Evolutionary conservation across 2,113 vertebrate genomes (phyloP).

Genomic region (Todiramphus chloris): DNA sequence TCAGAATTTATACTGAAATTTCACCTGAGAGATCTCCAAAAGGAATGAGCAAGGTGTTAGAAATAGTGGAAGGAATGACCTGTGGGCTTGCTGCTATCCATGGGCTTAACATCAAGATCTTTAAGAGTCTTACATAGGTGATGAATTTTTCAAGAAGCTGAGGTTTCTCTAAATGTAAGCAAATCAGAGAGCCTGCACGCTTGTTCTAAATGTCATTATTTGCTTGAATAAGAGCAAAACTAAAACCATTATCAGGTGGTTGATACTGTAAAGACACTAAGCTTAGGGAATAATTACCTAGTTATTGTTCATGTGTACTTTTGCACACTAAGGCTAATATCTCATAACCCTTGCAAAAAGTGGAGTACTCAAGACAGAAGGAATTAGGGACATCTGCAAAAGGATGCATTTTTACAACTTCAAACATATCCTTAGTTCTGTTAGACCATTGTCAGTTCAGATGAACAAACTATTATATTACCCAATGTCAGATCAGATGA

Average conservation of each 20-base stretch:
- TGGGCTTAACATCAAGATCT: background rate
- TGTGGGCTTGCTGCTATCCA: fast-evolving
- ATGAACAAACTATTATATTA: background rate
- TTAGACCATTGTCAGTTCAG: background rate
- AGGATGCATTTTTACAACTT: background rate
- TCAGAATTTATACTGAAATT: background rate
- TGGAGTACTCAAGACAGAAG: background rate
- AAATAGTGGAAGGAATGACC: background rate
- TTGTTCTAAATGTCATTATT: background rate
- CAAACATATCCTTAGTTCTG: background rate
- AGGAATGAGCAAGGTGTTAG: background rate
- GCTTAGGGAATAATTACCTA: background rate
- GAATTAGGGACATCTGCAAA: background rate
- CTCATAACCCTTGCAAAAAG: background rate
- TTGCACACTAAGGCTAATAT: background rate
- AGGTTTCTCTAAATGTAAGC: background rate
- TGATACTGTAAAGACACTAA: background rate
- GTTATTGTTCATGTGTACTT: background rate
- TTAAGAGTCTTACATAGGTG: background rate
- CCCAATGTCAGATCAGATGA: background rate
- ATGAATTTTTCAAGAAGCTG: background rate
- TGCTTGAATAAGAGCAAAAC: background rate
- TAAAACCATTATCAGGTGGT: background rate
- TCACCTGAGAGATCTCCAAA: background rate
- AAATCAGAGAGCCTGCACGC: background rate